Evolutionary conservation across 2,797 vertebrate genomes (phyloP).

Genomic region (Morelia viridis): DNA sequence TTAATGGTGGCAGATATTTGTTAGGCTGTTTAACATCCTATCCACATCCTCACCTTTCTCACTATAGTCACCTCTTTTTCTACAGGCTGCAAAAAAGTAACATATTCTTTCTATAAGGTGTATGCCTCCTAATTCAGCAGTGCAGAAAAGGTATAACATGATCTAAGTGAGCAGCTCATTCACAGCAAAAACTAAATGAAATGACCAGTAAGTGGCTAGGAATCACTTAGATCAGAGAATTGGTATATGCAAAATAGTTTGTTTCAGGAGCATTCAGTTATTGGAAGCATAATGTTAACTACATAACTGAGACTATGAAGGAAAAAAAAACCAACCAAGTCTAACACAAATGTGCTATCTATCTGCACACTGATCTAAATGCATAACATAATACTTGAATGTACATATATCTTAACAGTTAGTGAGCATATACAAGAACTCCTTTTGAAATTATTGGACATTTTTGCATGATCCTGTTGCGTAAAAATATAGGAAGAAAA

Average conservation of each 20-base stretch:
- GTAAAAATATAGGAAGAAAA: constrained; percentile 11
- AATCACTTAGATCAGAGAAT: constrained; percentile 61
- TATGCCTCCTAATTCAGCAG: constrained; percentile 62
- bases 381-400: constrained; percentile 14
- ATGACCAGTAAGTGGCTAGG: constrained; percentile 63
- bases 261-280: constrained; percentile 48
- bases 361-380: not conserved
- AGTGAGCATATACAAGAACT: constrained; percentile 17
- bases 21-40: no score
- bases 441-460: not conserved
- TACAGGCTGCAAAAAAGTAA: constrained; percentile 16
- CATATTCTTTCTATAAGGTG: constrained; percentile 65
- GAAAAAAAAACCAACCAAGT: not conserved
- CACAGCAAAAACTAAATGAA: constrained; percentile 70
- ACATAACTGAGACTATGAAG: constrained; percentile 17
- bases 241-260: constrained; percentile 55
- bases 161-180: constrained; percentile 70
- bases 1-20: not conserved
- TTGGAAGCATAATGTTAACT: constrained; percentile 44
- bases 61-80: not conserved
- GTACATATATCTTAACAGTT: not conserved
- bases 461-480: constrained; percentile 17
- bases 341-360: constrained; percentile 3
- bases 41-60: not conserved
- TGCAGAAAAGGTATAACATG: constrained; percentile 66